Evolutionary conservation across 2,888 invertebrate genomes (phyloP).

Genomic region (Melolontha melolontha): DNA sequence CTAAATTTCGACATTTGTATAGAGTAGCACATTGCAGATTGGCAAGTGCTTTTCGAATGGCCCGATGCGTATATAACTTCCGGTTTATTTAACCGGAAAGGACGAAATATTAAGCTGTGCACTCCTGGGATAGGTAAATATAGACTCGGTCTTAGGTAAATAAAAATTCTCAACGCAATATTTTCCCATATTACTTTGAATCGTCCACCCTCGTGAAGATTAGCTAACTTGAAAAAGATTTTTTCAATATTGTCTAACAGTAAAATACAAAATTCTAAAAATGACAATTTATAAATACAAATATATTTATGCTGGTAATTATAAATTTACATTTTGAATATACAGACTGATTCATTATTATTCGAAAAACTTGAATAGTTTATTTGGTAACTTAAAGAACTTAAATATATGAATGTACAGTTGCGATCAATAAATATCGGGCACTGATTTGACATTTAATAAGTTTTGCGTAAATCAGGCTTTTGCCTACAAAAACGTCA

Average conservation of each 20-base stretch:
- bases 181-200: slow-evolving; percentile 24
- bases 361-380: too few species aligned
- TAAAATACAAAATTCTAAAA: neutral
- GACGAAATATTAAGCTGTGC: slow-evolving; percentile 34
- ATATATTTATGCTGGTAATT: too few species aligned
- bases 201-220: neutral
- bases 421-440: too few species aligned
- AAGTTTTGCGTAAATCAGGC: too few species aligned
- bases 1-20: slow-evolving; percentile 4
- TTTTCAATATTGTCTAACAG: neutral
- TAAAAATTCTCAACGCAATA: slow-evolving; percentile 26
- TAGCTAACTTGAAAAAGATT: too few species aligned
- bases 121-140: slow-evolving; percentile 40
- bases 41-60: slow-evolving; percentile 16
- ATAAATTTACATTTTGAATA: neutral
- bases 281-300: neutral
- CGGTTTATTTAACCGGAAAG: slow-evolving; percentile 33
- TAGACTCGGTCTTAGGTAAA: slow-evolving; percentile 26
- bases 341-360: neutral
- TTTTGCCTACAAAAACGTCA: too few species aligned
- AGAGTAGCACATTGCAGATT: slow-evolving; percentile 24
- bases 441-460: too few species aligned
- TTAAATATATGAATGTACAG: too few species aligned
- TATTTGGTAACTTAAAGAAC: too few species aligned
- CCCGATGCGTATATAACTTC: slow-evolving; percentile 18